phyloP scores from a whole-genome alignment of 2,888 invertebrate species.

The Cremastinae sp. region DNA sequence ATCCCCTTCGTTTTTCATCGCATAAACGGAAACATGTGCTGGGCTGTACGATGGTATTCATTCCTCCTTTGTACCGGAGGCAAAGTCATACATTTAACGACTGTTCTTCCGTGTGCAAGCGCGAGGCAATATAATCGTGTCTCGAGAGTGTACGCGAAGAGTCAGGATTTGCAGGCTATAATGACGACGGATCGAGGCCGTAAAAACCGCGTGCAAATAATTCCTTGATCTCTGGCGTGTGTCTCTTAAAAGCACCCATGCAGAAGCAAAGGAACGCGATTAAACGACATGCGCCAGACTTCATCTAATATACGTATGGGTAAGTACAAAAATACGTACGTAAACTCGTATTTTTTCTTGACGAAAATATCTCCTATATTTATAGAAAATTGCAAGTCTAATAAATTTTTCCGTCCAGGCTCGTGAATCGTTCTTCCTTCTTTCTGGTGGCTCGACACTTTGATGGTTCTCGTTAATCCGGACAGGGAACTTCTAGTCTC shows the following conservation, averaged over 20 bases:
- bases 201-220: slow-evolving; percentile 15
- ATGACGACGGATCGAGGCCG: slow-evolving; percentile 47
- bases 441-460: slow-evolving; percentile 7
- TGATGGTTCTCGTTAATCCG: slow-evolving; percentile 18
- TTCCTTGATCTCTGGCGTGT: slow-evolving; percentile 26
- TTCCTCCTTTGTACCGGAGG: slow-evolving; percentile 20
- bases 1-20: too few relatives aligned
- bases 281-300: slow-evolving; percentile 33
- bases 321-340: slow-evolving; percentile 2
- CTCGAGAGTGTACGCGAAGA: slow-evolving; percentile 10
- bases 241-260: neutral
- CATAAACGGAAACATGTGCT: slow-evolving; percentile 1
- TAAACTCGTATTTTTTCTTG: too few relatives aligned
- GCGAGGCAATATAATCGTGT: slow-evolving; percentile 41
- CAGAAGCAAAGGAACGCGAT: slow-evolving; percentile 24
- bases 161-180: slow-evolving; percentile 51
- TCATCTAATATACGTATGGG: slow-evolving; percentile 18
- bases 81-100: slow-evolving; percentile 43
- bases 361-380: slow-evolving; percentile 17
- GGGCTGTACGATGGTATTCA: too few relatives aligned
- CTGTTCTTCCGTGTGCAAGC: slow-evolving; percentile 47
- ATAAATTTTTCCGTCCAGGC: slow-evolving; percentile 25
- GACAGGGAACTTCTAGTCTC: neutral
- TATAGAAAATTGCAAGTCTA: slow-evolving; percentile 29
- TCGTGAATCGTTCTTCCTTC: slow-evolving; percentile 3